Evolutionary conservation across 1,140 invertebrate genomes (phyloP), one percentile per base, ranked within the genome.

Genomic region (Phymorhynchus buccinoides): DNA sequence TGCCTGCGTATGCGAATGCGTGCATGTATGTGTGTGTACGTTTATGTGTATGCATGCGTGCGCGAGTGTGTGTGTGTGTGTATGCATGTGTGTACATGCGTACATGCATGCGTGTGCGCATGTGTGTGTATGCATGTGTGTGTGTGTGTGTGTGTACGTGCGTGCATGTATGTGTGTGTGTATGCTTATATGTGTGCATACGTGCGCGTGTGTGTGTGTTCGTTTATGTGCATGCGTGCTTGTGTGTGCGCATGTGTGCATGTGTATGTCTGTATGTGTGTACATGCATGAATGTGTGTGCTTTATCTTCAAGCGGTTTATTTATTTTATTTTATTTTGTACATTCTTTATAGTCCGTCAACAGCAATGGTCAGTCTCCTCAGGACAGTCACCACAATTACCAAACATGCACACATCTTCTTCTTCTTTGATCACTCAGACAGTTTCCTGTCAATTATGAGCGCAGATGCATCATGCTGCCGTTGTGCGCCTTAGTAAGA

Each of bases 81-180:
- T 27, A 27, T 56, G 66, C n/a, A n/a, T n/a, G 66, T 52, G 48
- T 52, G 48, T 52, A 18, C 22, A 18, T n/a, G 1, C n/a, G 62
- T 68, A n/a, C n/a, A n/a, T 68, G 62, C n/a, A n/a, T 68, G 62
- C n/a, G 62, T 68, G 62, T 68, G 62, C n/a, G 62, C n/a, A n/a
- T 68, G 62, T 68, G 62, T 68, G 62, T 68, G 62, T 68, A n/a
- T 68, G 30, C n/a, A n/a, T 68, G 62, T 68, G 62, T 68, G 62
- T 66, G 62, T 68, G 62, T 68, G 62, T 68, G 22, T 68, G 62
- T 52, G 9, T n/a, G n/a, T n/a, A n/a, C 22, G 48, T 52, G 48
- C 0, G 48, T 52, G 48, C 22, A 18, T 52, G 48, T 52, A 18
- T 52, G 48, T 2, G 48, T 52, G 48, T 52, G 48, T 2, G 48